A percentile compares a stretch with the other conserved stretches of the same genome.
These are phyloP conservation scores for Malurus leucopterus DNA, from an alignment of 2,797 vertebrate genomes.

Conservation along the genomic window DNA sequence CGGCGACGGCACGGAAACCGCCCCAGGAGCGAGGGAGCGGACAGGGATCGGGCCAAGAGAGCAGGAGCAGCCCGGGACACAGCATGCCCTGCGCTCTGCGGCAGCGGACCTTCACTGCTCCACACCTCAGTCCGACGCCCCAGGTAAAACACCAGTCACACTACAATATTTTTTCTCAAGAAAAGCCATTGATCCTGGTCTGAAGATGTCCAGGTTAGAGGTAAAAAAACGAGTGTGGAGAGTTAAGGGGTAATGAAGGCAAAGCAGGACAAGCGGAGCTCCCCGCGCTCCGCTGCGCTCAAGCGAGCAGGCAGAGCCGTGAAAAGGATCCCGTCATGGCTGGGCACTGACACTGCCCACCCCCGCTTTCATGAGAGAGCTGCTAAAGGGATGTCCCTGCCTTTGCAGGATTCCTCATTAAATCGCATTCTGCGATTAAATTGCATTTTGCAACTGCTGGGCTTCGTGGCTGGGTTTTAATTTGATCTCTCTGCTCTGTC, in stretches of 20 bases:
- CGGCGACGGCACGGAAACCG: too few relatives aligned
- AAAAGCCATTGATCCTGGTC: neutral
- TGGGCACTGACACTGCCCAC: neutral
- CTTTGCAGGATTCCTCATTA: neutral
- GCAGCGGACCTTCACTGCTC: neutral
- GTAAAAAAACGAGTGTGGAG: neutral
- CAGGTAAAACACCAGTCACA: fast-evolving
- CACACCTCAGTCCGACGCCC: fast-evolving
- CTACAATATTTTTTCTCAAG: neutral
- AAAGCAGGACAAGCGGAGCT: neutral
- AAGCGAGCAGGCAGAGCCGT: neutral
- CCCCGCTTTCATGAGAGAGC: neutral
- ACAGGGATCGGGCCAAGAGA: neutral
- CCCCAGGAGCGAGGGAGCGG: neutral
- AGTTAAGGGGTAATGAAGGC: neutral
- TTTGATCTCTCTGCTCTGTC: neutral
- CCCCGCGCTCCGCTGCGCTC: fast-evolving
- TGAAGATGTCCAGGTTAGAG: neutral
- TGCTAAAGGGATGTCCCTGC: neutral
- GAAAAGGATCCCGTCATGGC: fast-evolving
- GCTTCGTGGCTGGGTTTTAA: neutral
- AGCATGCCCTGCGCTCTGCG: neutral
- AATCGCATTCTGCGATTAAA: neutral
- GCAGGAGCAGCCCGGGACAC: neutral
- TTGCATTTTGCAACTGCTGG: neutral